Evolutionary conservation across 2,888 invertebrate genomes (phyloP).

Genomic region (Coremacera marginata): DNA sequence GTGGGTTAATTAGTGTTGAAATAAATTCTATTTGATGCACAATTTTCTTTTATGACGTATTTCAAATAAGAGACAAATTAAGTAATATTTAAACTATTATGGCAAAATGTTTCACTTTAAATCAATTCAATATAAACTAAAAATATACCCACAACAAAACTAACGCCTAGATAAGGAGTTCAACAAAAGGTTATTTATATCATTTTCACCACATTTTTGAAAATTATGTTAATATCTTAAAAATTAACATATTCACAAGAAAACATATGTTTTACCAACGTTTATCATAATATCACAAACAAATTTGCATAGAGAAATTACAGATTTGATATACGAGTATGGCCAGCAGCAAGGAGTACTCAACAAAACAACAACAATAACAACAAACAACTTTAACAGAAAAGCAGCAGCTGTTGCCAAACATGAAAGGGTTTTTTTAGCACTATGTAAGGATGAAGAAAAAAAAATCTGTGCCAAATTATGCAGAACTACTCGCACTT

Average conservation of each 20-base stretch:
- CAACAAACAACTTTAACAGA: slow-evolving; percentile 5
- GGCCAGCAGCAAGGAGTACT: slow-evolving; percentile 48
- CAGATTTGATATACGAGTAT: slow-evolving; percentile 62
- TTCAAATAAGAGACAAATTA: no score
- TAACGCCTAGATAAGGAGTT: no score
- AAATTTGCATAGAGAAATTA: slow-evolving; percentile 66
- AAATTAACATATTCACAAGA: not conserved
- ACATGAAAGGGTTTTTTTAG: not conserved
- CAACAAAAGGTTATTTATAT: no score
- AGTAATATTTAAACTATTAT: no score
- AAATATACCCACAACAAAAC: no score
- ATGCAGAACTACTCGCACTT: slow-evolving; percentile 21
- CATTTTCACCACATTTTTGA: no score
- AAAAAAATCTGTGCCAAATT: slow-evolving; percentile 11
- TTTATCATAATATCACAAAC: slow-evolving; percentile 18
- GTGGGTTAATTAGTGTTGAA: no score
- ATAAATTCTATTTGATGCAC: no score
- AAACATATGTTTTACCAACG: slow-evolving; percentile 18
- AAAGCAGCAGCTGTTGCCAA: slow-evolving; percentile 11
- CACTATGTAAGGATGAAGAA: not conserved
- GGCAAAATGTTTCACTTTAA: no score
- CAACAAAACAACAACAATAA: slow-evolving; percentile 13
- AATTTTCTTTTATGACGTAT: no score
- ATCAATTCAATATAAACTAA: no score
- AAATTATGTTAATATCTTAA: no score